These are phyloP conservation scores for Ameiurus melas DNA, from an alignment of 2,113 vertebrate species.

Conservation along the genomic window DNA sequence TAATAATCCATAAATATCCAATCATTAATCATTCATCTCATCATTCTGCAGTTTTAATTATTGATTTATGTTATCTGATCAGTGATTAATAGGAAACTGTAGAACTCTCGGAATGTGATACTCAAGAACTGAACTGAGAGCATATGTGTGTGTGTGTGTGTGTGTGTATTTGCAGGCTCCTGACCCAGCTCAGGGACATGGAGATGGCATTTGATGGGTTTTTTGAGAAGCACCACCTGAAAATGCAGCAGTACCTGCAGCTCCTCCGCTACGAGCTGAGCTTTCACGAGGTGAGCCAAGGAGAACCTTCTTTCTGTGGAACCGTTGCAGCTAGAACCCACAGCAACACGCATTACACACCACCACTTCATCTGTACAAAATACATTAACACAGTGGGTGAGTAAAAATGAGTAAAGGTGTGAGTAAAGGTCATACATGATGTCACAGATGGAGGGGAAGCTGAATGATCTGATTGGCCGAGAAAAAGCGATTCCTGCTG, in stretches of 20 bases:
- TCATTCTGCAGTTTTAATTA: not conserved
- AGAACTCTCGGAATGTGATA: not conserved
- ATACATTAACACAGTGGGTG: not conserved
- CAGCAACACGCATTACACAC: not conserved
- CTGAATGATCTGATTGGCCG: conserved; percentile 77
- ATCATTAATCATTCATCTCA: not conserved
- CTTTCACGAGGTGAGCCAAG: conserved; percentile 85
- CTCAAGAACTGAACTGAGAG: not conserved
- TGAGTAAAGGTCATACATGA: not conserved
- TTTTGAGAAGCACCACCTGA: conserved; percentile 96
- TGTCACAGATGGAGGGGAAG: conserved; percentile 78
- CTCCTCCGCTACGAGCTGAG: conserved; percentile 88
- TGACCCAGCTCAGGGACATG: conserved; percentile 91
- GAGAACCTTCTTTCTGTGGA: not conserved
- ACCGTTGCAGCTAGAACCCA: not conserved
- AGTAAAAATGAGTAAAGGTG: not conserved
- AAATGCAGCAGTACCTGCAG: conserved; percentile 92
- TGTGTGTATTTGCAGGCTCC: conserved; percentile 73
- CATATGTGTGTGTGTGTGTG: not conserved
- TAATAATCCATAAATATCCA: not conserved
- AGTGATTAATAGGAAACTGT: not conserved
- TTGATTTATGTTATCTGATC: not conserved
- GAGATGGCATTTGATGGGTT: conserved; percentile 96
- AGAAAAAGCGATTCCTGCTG: conserved; percentile 75
- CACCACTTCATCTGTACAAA: not conserved